These are phyloP conservation scores for Syritta pipiens DNA, from an alignment of 2,888 invertebrate species.

Conservation along the genomic window DNA sequence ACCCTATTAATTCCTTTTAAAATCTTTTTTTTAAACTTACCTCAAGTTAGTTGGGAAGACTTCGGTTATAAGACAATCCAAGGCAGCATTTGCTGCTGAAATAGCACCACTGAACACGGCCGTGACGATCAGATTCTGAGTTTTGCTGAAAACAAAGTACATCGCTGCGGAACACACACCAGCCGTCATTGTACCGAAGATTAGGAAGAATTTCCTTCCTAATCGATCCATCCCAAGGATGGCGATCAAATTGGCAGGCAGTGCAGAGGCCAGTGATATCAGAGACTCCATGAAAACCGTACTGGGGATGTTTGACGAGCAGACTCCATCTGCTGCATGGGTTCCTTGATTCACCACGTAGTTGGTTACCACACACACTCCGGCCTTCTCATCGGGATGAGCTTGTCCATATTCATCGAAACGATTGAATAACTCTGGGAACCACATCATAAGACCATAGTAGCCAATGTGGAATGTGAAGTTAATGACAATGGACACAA, in stretches of 20 bases:
- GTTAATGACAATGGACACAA: conserved; percentile 92
- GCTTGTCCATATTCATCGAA: conserved; percentile 88
- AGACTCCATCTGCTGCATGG: conserved; percentile 81
- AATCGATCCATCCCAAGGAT: conserved; percentile 91
- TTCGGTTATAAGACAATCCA: conserved; percentile 95
- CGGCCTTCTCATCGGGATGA: conserved; percentile 83
- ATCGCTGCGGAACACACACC: conserved; percentile 91
- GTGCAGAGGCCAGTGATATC: conserved; percentile 91
- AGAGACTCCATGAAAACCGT: conserved; percentile 92
- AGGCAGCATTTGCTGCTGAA: conserved; percentile 92
- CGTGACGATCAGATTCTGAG: conserved; percentile 90
- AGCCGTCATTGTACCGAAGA: conserved; percentile 92
- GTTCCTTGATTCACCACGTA: conserved; percentile 86
- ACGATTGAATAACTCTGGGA: conserved; percentile 95
- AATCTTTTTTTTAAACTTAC: conserved; percentile 79
- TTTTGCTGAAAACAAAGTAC: conserved; percentile 91
- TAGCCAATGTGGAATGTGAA: conserved; percentile 97
- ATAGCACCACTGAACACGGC: conserved; percentile 93
- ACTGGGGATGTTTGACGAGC: conserved; percentile 87
- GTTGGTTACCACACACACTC: conserved; percentile 88
- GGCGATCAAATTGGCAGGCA: conserved; percentile 91
- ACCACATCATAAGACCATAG: conserved; percentile 98
- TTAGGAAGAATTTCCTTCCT: conserved; percentile 86
- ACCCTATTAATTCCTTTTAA: too few relatives aligned
- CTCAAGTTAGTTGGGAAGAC: conserved; percentile 95